These are phyloP conservation scores for Hylia prasina DNA, from an alignment of 2,113 vertebrate genomes.

Conservation along the genomic window DNA sequence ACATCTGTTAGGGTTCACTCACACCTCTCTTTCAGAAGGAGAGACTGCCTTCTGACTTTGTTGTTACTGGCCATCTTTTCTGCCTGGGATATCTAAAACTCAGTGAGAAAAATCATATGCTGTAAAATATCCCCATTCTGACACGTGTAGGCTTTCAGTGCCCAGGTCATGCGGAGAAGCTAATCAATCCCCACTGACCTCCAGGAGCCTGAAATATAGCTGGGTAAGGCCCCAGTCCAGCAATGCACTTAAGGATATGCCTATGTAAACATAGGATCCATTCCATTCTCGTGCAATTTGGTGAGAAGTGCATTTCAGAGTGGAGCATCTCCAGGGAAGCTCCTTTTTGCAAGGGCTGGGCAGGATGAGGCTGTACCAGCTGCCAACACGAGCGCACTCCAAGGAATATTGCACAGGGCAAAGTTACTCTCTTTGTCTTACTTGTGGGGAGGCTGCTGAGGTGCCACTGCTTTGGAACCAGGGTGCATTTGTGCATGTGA, in stretches of 20 bases:
- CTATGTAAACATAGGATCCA: background rate
- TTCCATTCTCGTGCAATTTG: background rate
- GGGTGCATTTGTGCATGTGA: background rate
- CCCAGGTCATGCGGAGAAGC: background rate
- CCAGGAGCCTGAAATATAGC: background rate
- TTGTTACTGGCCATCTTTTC: background rate
- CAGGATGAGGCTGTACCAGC: background rate
- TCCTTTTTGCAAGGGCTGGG: background rate
- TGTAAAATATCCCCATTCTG: background rate
- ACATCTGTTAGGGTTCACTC: background rate
- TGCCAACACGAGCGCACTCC: background rate
- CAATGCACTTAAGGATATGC: slow-evolving; percentile 26
- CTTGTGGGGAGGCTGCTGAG: background rate
- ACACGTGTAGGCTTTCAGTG: background rate
- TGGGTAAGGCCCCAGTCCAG: background rate
- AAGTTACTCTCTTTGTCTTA: background rate
- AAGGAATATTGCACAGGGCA: background rate
- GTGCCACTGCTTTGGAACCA: background rate
- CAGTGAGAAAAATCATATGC: background rate
- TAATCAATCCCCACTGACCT: slow-evolving; percentile 10
- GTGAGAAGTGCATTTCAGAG: background rate
- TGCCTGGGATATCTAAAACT: background rate
- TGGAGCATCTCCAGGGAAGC: background rate
- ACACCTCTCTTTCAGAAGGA: background rate
- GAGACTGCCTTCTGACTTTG: background rate